phyloP scores from a whole-genome alignment of 2,888 invertebrate genomes.

The Arrhopalites spinosus region DNA sequence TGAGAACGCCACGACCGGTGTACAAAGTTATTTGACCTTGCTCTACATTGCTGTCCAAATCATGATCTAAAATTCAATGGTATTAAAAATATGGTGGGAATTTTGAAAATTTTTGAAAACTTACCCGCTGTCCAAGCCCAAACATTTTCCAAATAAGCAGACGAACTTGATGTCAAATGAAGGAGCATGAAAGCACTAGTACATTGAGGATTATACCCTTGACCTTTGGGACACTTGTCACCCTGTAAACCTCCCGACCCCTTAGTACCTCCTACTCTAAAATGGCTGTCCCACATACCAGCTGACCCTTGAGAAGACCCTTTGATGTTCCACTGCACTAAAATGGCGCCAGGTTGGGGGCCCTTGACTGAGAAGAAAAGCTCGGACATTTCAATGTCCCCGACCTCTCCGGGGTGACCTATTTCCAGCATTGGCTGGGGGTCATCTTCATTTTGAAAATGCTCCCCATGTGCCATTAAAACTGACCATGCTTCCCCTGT shows the following conservation, averaged over 20 bases:
- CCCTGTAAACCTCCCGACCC: constrained; percentile 49
- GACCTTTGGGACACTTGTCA: constrained; percentile 37
- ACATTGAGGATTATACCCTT: constrained; percentile 36
- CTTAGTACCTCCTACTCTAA: constrained; percentile 48
- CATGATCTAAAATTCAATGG: constrained; percentile 38
- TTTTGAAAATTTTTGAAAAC: too few relatives aligned
- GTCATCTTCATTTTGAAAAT: constrained; percentile 42
- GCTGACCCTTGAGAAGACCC: constrained; percentile 41
- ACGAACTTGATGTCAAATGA: constrained; percentile 44
- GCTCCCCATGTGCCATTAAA: constrained; percentile 47
- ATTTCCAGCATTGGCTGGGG: constrained; percentile 50
- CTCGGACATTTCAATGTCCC: constrained; percentile 49
- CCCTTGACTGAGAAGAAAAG: constrained; percentile 51
- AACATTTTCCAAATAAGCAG: constrained; percentile 47
- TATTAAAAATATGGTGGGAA: too few relatives aligned
- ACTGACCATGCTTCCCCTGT: constrained; percentile 52
- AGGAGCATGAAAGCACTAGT: constrained; percentile 47
- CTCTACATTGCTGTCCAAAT: constrained; percentile 44
- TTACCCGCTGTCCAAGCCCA: constrained; percentile 55
- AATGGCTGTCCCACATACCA: constrained; percentile 50
- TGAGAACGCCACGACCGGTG: constrained; percentile 48
- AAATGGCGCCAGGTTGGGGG: constrained; percentile 49
- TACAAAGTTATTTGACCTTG: constrained; percentile 52
- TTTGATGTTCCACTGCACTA: constrained; percentile 49
- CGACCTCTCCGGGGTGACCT: constrained; percentile 44